Evolutionary conservation across 2,888 invertebrate genomes (phyloP).

Genomic region (Sylvicola fuscatus): DNA sequence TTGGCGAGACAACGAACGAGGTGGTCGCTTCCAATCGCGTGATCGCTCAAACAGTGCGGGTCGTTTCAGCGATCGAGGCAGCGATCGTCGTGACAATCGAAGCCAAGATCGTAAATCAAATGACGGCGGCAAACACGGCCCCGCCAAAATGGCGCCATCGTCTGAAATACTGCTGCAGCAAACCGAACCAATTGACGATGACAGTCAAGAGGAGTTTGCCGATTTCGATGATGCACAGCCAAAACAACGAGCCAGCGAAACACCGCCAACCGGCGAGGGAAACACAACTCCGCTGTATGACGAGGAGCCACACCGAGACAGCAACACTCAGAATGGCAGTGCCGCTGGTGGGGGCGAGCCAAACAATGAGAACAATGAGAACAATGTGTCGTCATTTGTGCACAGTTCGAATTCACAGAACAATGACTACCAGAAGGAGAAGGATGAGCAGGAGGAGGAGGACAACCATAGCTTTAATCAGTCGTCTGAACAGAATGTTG

Average conservation of each 20-base stretch:
- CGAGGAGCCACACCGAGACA: conserved; percentile 9
- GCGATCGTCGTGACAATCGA: background rate
- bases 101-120: conserved; percentile 1
- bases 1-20: conserved; percentile 3
- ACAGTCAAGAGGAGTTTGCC: conserved; percentile 4
- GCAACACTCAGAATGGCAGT: too few species aligned
- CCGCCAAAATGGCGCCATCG: conserved; percentile 4
- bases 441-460: too few species aligned
- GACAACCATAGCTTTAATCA: too few species aligned
- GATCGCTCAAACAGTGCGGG: background rate
- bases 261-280: conserved; percentile 3
- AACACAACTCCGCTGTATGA: conserved; percentile 18
- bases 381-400: too few species aligned
- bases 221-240: conserved; percentile 3
- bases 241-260: background rate
- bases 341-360: too few species aligned
- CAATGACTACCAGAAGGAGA: too few species aligned
- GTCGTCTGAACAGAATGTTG: too few species aligned
- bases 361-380: too few species aligned
- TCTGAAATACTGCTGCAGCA: conserved; percentile 2
- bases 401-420: too few species aligned
- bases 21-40: conserved; percentile 7
- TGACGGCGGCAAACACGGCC: conserved; percentile 2
- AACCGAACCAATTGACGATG: conserved; percentile 5
- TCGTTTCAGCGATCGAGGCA: background rate